These are phyloP conservation scores for Asarcornis scutulata DNA, from an alignment of 2,113 vertebrate genomes.

Conservation along the genomic window DNA sequence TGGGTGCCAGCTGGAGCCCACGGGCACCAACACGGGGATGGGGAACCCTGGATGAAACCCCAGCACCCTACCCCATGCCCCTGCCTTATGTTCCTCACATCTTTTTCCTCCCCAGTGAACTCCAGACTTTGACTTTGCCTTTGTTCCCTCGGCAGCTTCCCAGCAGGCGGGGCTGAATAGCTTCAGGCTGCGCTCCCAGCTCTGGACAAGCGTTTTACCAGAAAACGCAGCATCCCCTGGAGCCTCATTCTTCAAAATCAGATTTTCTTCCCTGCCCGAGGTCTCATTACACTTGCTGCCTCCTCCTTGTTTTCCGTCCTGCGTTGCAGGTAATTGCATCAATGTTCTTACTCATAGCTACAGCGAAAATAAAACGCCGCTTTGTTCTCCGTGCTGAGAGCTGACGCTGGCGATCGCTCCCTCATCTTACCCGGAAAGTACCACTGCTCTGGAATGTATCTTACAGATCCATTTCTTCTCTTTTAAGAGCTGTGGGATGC, in stretches of 20 bases:
- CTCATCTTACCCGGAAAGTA: neutral
- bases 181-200: neutral
- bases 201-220: neutral
- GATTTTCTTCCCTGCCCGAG: neutral
- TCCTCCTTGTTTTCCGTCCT: neutral
- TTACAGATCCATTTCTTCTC: neutral
- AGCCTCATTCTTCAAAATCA: neutral
- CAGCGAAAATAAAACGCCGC: neutral
- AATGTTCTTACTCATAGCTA: neutral
- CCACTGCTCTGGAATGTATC: neutral
- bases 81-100: neutral
- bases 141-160: neutral
- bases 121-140: neutral
- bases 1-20: neutral
- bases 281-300: neutral
- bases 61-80: neutral
- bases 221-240: neutral
- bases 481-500: neutral
- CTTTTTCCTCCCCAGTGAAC: neutral
- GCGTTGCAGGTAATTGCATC: neutral
- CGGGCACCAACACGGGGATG: neutral
- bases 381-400: neutral
- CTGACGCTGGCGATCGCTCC: neutral
- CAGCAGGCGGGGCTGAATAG: neutral
- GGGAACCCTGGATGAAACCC: neutral